phyloP scores from a whole-genome alignment of 2,797 vertebrate species.

The Carapus acus region DNA sequence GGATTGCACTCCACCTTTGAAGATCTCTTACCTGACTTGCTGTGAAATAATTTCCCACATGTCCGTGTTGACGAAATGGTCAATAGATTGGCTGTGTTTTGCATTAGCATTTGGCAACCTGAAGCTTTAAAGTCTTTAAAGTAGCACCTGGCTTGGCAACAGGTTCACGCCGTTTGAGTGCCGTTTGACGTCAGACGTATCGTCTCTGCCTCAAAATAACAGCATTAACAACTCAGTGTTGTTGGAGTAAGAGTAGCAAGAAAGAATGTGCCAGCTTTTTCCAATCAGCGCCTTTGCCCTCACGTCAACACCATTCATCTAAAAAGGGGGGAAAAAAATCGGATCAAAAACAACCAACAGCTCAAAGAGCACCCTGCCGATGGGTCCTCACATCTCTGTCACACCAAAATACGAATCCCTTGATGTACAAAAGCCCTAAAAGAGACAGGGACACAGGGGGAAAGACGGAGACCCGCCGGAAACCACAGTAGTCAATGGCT shows the following conservation, averaged over 20 bases:
- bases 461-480: constrained; percentile 50
- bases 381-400: constrained; percentile 24
- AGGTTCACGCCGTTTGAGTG: constrained; percentile 73
- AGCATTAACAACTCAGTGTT: no score
- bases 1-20: constrained; percentile 44
- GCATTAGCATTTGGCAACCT: constrained; percentile 66
- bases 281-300: background rate
- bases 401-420: constrained; percentile 35
- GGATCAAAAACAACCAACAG: no score
- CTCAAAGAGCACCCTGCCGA: constrained; percentile 8
- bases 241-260: no score
- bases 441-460: constrained; percentile 45
- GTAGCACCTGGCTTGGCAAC: constrained; percentile 68
- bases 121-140: constrained; percentile 71
- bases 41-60: constrained; percentile 41
- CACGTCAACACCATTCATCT: constrained; percentile 6
- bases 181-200: background rate
- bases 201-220: no score
- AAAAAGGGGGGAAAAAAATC: constrained; percentile 6
- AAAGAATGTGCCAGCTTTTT: background rate
- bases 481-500: constrained; percentile 67
- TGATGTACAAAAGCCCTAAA: constrained; percentile 46
- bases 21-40: constrained; percentile 43
- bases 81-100: constrained; percentile 41
- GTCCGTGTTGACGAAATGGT: constrained; percentile 45